These are phyloP conservation scores for Matsumyia berberina DNA, from an alignment of 2,888 invertebrate genomes.

Conservation along the genomic window DNA sequence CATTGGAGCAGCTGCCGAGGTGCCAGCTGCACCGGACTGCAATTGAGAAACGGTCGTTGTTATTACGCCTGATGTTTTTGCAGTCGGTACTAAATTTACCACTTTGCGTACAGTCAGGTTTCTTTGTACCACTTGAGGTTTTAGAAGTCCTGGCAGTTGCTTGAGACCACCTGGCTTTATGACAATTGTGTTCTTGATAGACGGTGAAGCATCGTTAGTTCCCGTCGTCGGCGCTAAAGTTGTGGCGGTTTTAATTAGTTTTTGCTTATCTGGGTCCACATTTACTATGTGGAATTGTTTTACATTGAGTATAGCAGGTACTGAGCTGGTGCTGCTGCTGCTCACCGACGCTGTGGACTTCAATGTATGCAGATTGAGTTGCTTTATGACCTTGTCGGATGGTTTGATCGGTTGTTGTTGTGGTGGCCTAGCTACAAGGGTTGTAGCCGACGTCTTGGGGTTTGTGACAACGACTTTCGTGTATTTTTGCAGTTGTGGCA, in stretches of 20 bases:
- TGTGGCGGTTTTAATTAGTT: constrained; percentile 46
- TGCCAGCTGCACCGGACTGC: constrained; percentile 61
- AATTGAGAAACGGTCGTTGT: constrained; percentile 74
- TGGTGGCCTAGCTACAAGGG: constrained; percentile 75
- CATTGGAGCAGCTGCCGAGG: constrained; percentile 32
- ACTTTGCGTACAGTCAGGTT: constrained; percentile 81
- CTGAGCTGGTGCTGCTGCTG: constrained; percentile 29
- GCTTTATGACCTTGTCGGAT: constrained; percentile 74
- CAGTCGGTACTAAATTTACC: constrained; percentile 78
- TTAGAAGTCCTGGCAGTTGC: constrained; percentile 78
- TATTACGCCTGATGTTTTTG: constrained; percentile 74
- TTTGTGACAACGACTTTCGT: constrained; percentile 81
- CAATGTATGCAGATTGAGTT: constrained; percentile 78
- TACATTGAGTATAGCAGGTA: constrained; percentile 77
- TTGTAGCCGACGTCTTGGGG: constrained; percentile 78
- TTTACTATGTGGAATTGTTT: constrained; percentile 79
- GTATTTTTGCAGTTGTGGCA: constrained; percentile 79
- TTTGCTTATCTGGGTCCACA: constrained; percentile 64
- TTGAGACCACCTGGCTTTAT: constrained; percentile 79
- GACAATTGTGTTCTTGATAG: constrained; percentile 79
- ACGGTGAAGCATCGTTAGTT: constrained; percentile 11
- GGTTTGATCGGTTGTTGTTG: constrained; percentile 54
- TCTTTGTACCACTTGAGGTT: constrained; percentile 79
- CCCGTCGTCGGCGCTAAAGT: background rate
- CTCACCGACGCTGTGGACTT: constrained; percentile 67